Conservation (phyloP, 2,797 vertebrate genomes). For the Thamnophis elegans region DNA sequence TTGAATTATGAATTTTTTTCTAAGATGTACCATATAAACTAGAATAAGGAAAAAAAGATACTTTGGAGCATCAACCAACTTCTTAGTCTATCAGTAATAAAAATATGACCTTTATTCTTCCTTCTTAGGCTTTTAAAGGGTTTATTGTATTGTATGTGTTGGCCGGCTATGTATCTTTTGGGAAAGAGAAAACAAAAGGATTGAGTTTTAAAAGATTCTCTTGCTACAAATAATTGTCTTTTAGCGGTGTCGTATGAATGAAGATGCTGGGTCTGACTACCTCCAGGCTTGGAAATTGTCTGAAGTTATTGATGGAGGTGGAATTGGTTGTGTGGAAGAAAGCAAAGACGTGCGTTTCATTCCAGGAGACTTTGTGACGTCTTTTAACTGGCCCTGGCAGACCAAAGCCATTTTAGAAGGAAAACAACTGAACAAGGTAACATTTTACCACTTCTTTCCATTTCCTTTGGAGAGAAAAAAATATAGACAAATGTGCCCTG, state of each 20-base stretch:
- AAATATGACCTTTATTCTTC: background rate
- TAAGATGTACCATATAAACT: background rate
- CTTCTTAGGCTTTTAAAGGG: background rate
- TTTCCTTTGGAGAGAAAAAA: background rate
- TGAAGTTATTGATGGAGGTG: conserved; percentile 83
- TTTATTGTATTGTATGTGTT: background rate
- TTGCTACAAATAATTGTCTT: conserved; percentile 41
- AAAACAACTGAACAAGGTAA: conserved; percentile 83
- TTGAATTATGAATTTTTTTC: background rate
- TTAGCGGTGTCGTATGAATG: conserved; percentile 95
- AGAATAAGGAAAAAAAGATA: background rate
- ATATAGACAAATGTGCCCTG: background rate
- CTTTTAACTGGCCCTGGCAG: conserved; percentile 93
- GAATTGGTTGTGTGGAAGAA: conserved; percentile 85
- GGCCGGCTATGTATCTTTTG: background rate
- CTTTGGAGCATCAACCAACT: background rate
- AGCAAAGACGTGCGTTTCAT: conserved; percentile 72
- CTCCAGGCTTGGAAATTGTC: conserved; percentile 82
- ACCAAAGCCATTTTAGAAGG: conserved; percentile 80
- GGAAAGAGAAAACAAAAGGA: background rate
- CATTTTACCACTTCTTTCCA: background rate
- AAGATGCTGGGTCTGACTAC: conserved; percentile 84
- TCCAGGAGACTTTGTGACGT: conserved; percentile 82
- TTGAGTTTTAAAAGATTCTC: conserved; percentile 4
- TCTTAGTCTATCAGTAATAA: background rate